phyloP scores from a whole-genome alignment of 1,140 invertebrate genomes.

The Drosophila bocqueti region DNA sequence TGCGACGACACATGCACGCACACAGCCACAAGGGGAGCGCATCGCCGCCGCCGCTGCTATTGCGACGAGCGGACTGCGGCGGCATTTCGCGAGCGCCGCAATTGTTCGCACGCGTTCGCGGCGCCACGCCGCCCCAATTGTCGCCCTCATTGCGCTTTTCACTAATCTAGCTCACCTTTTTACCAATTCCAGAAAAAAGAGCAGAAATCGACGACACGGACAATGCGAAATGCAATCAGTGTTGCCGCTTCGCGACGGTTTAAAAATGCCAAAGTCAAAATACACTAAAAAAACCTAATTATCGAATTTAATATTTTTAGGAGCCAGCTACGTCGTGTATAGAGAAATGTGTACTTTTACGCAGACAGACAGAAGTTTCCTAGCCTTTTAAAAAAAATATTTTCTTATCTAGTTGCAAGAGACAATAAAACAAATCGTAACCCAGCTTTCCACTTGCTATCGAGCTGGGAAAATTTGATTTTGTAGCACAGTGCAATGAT shows the following conservation, averaged over 20 bases:
- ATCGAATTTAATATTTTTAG: background rate
- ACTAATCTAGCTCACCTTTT: conserved; percentile 67
- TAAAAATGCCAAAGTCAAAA: conserved; percentile 15
- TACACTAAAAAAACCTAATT: background rate
- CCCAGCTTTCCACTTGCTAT: background rate
- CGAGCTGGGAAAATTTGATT: background rate
- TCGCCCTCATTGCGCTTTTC: conserved; percentile 23
- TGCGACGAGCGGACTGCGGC: conserved; percentile 56
- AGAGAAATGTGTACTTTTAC: background rate
- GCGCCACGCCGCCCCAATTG: conserved; percentile 13
- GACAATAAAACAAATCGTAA: background rate
- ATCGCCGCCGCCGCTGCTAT: conserved; percentile 48
- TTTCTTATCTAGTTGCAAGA: background rate
- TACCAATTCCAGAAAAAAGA: conserved; percentile 67
- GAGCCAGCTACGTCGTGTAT: background rate
- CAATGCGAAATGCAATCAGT: conserved; percentile 75
- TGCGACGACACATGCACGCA: conserved; percentile 40
- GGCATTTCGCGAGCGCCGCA: conserved; percentile 62
- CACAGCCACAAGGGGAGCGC: conserved; percentile 32
- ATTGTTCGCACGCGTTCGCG: conserved; percentile 15
- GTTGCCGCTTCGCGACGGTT: conserved; percentile 26
- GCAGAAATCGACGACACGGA: conserved; percentile 71
- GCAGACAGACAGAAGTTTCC: background rate
- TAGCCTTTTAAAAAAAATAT: background rate
- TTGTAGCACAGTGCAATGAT: background rate